Percentiles rank a stretch among this genome's conserved stretches.
phyloP scores from a whole-genome alignment of 2,888 invertebrate genomes.

The Orgyia antiqua region DNA sequence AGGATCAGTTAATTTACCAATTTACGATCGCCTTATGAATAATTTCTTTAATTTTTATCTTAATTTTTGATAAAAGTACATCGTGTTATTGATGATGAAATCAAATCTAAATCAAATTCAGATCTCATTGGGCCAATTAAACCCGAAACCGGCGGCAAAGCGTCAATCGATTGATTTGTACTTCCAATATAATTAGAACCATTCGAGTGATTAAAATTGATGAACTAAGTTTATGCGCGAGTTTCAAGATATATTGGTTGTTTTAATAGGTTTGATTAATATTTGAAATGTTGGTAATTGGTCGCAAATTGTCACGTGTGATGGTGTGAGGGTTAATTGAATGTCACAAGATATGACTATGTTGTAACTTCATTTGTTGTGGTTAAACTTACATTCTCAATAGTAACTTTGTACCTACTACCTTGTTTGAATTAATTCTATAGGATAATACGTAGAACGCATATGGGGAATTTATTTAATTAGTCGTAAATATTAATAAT shows the following conservation, averaged over 20 bases:
- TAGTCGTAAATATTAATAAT: too few relatives aligned
- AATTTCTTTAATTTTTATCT: too few relatives aligned
- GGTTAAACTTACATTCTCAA: too few relatives aligned
- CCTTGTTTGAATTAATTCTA: too few relatives aligned
- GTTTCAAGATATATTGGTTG: conserved; percentile 12
- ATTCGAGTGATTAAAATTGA: conserved; percentile 11
- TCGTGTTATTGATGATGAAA: conserved; percentile 18
- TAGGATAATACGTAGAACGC: too few relatives aligned
- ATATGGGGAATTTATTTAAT: too few relatives aligned
- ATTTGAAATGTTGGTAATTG: conserved; percentile 24
- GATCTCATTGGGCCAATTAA: conserved; percentile 30
- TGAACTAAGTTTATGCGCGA: background rate
- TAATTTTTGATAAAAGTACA: too few relatives aligned
- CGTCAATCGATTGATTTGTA: conserved; percentile 32
- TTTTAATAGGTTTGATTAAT: conserved; percentile 24
- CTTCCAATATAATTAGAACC: conserved; percentile 24
- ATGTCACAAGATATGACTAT: too few relatives aligned
- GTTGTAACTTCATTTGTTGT: too few relatives aligned
- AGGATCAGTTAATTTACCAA: too few relatives aligned
- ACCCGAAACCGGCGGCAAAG: conserved; percentile 18
- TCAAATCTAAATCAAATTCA: conserved; percentile 28
- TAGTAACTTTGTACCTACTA: too few relatives aligned
- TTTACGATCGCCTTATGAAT: too few relatives aligned
- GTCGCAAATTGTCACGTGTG: conserved; percentile 22
- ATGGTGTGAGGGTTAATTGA: conserved; percentile 4